Conservation (phyloP, 1,140 invertebrate genomes). For the Drosophila mojavensis region DNA sequence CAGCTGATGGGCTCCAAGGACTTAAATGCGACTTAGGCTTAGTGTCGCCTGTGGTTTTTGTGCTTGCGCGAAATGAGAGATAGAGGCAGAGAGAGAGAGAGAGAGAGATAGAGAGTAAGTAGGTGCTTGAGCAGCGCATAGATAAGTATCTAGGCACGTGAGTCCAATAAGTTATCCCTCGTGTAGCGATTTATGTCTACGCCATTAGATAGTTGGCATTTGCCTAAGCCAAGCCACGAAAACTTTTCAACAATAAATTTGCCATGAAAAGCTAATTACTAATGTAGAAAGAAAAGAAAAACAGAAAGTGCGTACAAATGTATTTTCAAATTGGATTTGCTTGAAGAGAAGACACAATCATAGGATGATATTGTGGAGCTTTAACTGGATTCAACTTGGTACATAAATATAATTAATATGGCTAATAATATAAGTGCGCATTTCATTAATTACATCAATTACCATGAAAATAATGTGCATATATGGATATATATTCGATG, state of each 20-base stretch:
- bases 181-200: background rate
- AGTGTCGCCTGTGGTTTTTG: constrained; percentile 14
- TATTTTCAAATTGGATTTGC: too few relatives aligned
- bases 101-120: too few relatives aligned
- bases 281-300: background rate
- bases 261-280: constrained; percentile 18
- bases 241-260: constrained; percentile 1
- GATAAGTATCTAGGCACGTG: background rate
- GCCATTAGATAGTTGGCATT: background rate
- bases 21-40: constrained; percentile 21
- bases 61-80: background rate
- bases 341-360: too few relatives aligned
- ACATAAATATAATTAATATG: too few relatives aligned
- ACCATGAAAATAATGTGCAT: too few relatives aligned
- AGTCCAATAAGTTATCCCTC: constrained; percentile 32
- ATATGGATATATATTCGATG: background rate
- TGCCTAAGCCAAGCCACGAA: background rate
- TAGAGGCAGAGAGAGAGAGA: background rate
- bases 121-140: too few relatives aligned
- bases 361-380: too few relatives aligned
- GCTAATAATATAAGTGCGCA: background rate
- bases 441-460: background rate
- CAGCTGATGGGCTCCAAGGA: constrained; percentile 15
- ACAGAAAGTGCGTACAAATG: background rate
- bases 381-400: too few relatives aligned